Percentiles rank a stretch among this genome's conserved stretches.
Conservation (phyloP, 2,888 invertebrate genomes). For the Apodemia hepburni region DNA sequence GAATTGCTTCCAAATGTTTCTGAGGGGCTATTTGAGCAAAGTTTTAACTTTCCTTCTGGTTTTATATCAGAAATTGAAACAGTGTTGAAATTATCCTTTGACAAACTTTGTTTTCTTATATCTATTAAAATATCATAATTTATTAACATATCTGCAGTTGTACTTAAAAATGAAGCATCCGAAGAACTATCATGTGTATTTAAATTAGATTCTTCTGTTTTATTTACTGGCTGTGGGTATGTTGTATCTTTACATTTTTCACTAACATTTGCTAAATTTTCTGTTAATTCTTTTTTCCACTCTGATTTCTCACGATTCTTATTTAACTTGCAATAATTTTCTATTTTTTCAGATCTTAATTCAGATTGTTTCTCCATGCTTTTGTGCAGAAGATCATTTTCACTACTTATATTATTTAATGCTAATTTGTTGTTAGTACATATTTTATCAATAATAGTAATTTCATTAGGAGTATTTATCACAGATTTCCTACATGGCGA, state of each 20-base stretch:
- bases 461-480: conserved; percentile 67
- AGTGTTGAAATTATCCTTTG: neutral
- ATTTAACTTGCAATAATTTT: conserved; percentile 76
- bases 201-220: conserved; percentile 35
- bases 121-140: conserved; percentile 1
- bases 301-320: conserved; percentile 66
- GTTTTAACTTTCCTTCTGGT: neutral
- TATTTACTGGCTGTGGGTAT: neutral
- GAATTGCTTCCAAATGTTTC: neutral
- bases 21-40: neutral
- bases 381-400: conserved; percentile 48
- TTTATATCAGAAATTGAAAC: neutral
- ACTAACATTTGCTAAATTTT: conserved; percentile 32
- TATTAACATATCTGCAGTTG: conserved; percentile 40
- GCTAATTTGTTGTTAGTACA: conserved; percentile 58
- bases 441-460: conserved; percentile 61
- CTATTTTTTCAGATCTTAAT: conserved; percentile 72
- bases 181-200: conserved; percentile 52
- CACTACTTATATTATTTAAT: conserved; percentile 59
- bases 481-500: conserved; percentile 57
- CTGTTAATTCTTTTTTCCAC: conserved; percentile 46
- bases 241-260: conserved; percentile 20
- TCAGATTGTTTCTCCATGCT: conserved; percentile 49
- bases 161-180: conserved; percentile 58
- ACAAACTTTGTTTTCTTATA: neutral